Percentiles rank a stretch among this genome's conserved stretches.
Evolutionary conservation across 1,140 invertebrate species (phyloP).

Genomic region (Drosophila carrolli): DNA sequence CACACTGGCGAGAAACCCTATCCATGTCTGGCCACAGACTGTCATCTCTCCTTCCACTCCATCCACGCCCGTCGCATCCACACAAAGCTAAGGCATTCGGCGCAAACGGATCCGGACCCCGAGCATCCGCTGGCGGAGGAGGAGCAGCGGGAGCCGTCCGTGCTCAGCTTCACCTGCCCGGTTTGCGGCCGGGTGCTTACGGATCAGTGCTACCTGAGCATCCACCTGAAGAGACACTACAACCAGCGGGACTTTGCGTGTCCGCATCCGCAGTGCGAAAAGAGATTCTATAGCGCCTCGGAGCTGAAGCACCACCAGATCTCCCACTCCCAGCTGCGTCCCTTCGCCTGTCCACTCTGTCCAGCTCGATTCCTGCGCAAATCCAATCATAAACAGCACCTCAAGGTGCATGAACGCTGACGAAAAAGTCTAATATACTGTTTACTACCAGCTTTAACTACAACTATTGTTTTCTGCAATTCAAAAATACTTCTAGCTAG

Average conservation of each 20-base stretch:
- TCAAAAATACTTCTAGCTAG: background rate
- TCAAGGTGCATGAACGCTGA: slow-evolving; percentile 91
- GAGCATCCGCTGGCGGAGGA: background rate
- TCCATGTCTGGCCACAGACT: slow-evolving; percentile 31
- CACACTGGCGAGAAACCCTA: slow-evolving; percentile 94
- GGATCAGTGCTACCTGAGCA: slow-evolving; percentile 73
- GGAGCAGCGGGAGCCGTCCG: background rate
- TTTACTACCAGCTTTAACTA: no score
- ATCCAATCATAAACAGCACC: slow-evolving; percentile 93
- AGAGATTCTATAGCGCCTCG: slow-evolving; percentile 72
- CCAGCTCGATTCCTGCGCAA: slow-evolving; percentile 92
- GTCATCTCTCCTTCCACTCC: slow-evolving; percentile 62
- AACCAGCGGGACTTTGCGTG: slow-evolving; percentile 65
- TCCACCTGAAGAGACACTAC: slow-evolving; percentile 72
- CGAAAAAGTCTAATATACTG: slow-evolving; percentile 53
- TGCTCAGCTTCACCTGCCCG: slow-evolving; percentile 64
- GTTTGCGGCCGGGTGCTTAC: slow-evolving; percentile 61
- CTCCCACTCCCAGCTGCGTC: slow-evolving; percentile 91
- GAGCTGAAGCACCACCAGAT: slow-evolving; percentile 86
- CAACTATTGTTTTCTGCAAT: background rate
- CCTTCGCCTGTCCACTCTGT: slow-evolving; percentile 90
- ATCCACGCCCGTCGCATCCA: slow-evolving; percentile 70
- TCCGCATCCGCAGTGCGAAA: slow-evolving; percentile 47
- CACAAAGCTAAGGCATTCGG: slow-evolving; percentile 52
- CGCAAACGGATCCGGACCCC: background rate